Evolutionary conservation across 2,113 vertebrate genomes (phyloP).

Genomic region (Eurystomus gularis): DNA sequence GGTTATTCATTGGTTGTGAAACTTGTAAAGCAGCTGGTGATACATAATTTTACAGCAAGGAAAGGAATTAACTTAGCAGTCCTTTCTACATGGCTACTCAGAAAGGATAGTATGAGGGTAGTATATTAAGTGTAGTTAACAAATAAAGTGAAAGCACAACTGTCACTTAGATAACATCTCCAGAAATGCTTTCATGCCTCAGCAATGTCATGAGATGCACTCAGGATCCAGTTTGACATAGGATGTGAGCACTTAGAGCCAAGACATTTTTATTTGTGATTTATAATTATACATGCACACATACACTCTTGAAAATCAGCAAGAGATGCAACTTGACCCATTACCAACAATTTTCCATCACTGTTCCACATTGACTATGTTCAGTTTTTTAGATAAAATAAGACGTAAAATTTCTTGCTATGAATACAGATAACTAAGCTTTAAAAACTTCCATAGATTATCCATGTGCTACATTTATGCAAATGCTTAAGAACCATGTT

Average conservation of each 20-base stretch:
- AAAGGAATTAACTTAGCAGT: background rate
- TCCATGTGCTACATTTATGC: background rate
- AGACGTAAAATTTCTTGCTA: background rate
- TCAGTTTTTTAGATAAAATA: background rate
- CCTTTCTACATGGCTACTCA: background rate
- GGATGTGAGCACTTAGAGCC: constrained; percentile 17
- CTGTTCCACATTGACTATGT: background rate
- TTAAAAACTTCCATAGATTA: background rate
- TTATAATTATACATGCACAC: background rate
- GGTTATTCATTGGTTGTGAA: background rate
- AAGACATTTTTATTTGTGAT: constrained; percentile 56
- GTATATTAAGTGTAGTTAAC: background rate
- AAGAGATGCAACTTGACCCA: constrained; percentile 1
- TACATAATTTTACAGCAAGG: background rate
- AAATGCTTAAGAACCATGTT: background rate
- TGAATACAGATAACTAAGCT: background rate
- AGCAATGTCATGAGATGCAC: constrained; percentile 27
- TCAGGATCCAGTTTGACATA: constrained; percentile 21
- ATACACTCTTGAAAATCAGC: background rate
- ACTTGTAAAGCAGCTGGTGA: background rate
- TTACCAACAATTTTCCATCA: background rate
- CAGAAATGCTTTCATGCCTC: constrained; percentile 55
- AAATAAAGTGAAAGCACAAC: constrained; percentile 36
- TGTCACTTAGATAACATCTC: background rate
- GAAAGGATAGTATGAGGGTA: background rate